Base-by-base conservation (phyloP, 2,797 vertebrate species). In the Nyctibius grandis region DNA sequence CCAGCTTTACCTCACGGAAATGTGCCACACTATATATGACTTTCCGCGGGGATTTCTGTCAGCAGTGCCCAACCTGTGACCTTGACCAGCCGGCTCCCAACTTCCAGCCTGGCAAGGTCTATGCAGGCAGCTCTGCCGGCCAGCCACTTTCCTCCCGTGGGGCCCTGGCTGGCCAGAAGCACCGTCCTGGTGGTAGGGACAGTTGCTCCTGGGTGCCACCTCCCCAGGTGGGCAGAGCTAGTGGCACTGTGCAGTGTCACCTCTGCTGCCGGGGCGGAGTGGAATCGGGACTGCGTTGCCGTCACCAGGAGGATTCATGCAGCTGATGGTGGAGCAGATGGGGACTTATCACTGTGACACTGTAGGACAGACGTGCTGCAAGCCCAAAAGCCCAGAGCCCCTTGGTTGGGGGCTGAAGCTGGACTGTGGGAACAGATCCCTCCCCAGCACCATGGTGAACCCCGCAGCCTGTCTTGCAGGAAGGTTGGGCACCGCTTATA, bases 211-310 rank as follows among this genome's bases (percentile, higher is more conserved):
- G 73, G 29, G 14, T 86, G 56, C 64, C 83, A 67, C 13, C 31
- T 59, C 57, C 22, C 17, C 1, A 3, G 29, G 9, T 3, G 5
- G 31, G 76, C 72, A 93, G 60, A 63, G 34, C 59, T 51, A 38
- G 28, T 5, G 9, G 33, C 64, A 38, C 38, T 7, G 25, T 15
- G 54, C 16, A 17, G 63, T 18, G 61, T 48, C 75, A 87, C 34
- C 54, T 65, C 28, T 0, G 15, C 79, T 70, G 68, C 11, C 1
- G 2, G 68, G n/a, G 25, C 0, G 0, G 44, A 69, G n/a, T 34
- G 28, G 31, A 76, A 57, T 64, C 2, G 1, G 75, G 34, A 73
- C 31, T 0, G 1, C 4, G 8, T 25, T 79, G 59, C 75, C 4
- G 4, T 59, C 56, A 59, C 54, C 12, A 6, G 64, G 26, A 76